Evolutionary conservation across 2,888 invertebrate genomes (phyloP).

Genomic region (Gymnocheta viridis): DNA sequence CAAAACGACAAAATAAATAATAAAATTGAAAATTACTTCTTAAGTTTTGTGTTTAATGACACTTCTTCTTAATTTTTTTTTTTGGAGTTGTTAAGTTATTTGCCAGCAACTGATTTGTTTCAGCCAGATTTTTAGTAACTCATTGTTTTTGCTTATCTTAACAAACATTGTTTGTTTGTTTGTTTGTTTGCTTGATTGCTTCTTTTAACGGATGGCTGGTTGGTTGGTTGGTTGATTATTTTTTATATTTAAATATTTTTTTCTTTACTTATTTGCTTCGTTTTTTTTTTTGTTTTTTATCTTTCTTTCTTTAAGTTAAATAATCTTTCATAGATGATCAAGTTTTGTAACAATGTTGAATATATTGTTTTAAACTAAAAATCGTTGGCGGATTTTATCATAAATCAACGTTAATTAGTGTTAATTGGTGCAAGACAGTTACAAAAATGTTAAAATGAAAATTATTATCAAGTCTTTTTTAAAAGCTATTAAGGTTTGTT

Average conservation of each 20-base stretch:
- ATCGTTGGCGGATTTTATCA: slow-evolving; percentile 62
- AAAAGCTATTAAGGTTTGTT: not conserved
- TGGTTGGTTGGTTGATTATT: not conserved
- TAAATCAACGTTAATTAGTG: slow-evolving; percentile 65
- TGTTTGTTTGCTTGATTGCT: not conserved
- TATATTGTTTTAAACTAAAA: slow-evolving; percentile 18
- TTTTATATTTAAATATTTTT: not conserved
- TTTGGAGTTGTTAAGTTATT: no score
- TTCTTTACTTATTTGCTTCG: not conserved
- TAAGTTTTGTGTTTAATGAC: no score
- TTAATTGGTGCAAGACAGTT: slow-evolving; percentile 67
- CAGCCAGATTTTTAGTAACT: no score
- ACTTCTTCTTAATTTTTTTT: no score
- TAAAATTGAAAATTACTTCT: no score
- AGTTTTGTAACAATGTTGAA: slow-evolving; percentile 58
- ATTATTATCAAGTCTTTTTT: not conserved
- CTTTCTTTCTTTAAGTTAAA: slow-evolving; percentile 28
- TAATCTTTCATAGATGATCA: slow-evolving; percentile 63
- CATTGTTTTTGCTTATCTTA: not conserved
- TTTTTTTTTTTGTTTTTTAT: not conserved
- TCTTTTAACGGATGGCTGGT: slow-evolving; percentile 28
- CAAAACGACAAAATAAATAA: no score
- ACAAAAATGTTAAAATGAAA: slow-evolving; percentile 26
- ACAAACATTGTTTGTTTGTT: slow-evolving; percentile 22
- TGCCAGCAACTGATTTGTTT: no score